Percentiles rank a stretch among this genome's conserved stretches.
Conservation (phyloP, 2,888 invertebrate species). For the Smittia aterrima region DNA sequence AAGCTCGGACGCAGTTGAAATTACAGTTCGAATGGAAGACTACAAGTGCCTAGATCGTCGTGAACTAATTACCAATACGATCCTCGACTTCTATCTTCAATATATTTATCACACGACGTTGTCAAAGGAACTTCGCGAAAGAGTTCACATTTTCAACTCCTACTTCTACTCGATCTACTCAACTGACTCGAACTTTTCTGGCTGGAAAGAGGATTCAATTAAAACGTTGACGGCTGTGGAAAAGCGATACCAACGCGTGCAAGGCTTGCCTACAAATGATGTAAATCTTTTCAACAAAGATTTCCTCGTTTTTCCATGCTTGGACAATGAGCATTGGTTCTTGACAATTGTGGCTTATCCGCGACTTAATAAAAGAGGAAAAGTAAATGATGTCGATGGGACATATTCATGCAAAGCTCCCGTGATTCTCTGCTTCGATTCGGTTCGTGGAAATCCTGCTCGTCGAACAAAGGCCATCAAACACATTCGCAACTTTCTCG, state of each 20-base stretch:
- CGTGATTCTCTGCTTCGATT: slow-evolving; percentile 94
- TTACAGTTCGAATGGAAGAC: slow-evolving; percentile 70
- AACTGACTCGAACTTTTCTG: slow-evolving; percentile 60
- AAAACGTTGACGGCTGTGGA: slow-evolving; percentile 68
- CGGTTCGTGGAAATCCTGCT: slow-evolving; percentile 67
- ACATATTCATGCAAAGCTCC: slow-evolving; percentile 68
- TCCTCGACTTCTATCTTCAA: slow-evolving; percentile 95
- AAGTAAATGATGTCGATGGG: slow-evolving; percentile 45
- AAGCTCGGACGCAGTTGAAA: slow-evolving; percentile 75
- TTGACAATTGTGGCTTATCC: slow-evolving; percentile 96
- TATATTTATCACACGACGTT: slow-evolving; percentile 73
- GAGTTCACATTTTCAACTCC: slow-evolving; percentile 92
- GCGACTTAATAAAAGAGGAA: slow-evolving; percentile 69
- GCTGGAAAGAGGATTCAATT: slow-evolving; percentile 62
- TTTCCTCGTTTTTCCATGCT: slow-evolving; percentile 94
- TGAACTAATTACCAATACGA: slow-evolving; percentile 95
- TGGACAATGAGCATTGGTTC: slow-evolving; percentile 98
- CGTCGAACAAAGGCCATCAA: slow-evolving; percentile 81
- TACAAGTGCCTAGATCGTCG: slow-evolving; percentile 82
- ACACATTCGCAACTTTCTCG: slow-evolving; percentile 86
- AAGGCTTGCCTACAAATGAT: slow-evolving; percentile 53
- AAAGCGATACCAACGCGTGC: slow-evolving; percentile 81
- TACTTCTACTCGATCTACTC: slow-evolving; percentile 95
- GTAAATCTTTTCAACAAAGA: slow-evolving; percentile 96
- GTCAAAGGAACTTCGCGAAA: slow-evolving; percentile 67